A percentile compares a stretch with the other conserved stretches of the same genome.
phyloP scores from a whole-genome alignment of 1,140 invertebrate species.

The Lepidurus apus region DNA sequence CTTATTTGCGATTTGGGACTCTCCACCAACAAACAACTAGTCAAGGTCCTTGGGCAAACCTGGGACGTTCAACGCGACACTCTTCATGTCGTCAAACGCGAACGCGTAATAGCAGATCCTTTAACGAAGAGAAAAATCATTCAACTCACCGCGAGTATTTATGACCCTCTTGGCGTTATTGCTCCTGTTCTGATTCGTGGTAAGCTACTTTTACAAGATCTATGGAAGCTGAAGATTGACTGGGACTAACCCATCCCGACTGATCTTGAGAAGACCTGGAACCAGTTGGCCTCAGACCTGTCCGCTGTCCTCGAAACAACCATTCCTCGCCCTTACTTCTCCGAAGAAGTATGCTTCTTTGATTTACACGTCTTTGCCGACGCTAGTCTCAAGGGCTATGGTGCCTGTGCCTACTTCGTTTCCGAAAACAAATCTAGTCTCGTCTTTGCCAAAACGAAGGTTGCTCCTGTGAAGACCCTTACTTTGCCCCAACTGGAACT shows the following conservation, averaged over 20 bases:
- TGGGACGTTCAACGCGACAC: slow-evolving; percentile 24
- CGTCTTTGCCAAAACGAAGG: slow-evolving; percentile 16
- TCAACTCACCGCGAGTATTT: slow-evolving; percentile 30
- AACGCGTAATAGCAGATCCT: neutral
- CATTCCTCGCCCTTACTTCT: slow-evolving; percentile 24
- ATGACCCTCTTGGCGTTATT: slow-evolving; percentile 36
- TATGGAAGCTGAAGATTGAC: slow-evolving; percentile 35
- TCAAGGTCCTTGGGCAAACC: slow-evolving; percentile 28
- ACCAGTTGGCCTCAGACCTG: neutral
- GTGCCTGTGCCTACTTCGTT: neutral
- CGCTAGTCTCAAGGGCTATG: slow-evolving; percentile 28
- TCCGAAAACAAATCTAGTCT: neutral
- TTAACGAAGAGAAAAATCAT: slow-evolving; percentile 35
- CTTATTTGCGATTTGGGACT: neutral
- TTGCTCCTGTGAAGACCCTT: slow-evolving; percentile 17
- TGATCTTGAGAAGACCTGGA: neutral
- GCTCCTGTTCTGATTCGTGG: slow-evolving; percentile 34
- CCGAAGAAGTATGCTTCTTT: neutral
- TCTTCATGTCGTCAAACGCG: neutral
- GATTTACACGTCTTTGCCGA: slow-evolving; percentile 30
- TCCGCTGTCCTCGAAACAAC: neutral
- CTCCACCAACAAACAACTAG: neutral
- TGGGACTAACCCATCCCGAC: slow-evolving; percentile 35
- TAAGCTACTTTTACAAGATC: slow-evolving; percentile 35
- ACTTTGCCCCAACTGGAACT: slow-evolving; percentile 28